phyloP scores from a whole-genome alignment of 2,113 vertebrate species.

The Dascyllus trimaculatus region DNA sequence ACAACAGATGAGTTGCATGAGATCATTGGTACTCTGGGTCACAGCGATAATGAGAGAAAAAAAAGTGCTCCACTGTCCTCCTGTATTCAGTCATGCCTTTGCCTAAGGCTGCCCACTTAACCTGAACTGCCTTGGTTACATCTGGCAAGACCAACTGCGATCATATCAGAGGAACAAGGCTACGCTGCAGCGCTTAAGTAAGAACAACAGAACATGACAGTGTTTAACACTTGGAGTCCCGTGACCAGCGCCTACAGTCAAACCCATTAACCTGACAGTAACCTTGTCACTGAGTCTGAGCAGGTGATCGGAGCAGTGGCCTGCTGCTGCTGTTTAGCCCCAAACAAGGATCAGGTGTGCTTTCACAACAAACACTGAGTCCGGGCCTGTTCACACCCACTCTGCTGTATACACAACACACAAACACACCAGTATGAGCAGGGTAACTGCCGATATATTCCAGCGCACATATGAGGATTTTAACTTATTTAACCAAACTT shows the following conservation, averaged over 20 bases:
- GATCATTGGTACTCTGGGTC: conserved; percentile 21
- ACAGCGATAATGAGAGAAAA: conserved; percentile 51
- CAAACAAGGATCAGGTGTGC: conserved; percentile 70
- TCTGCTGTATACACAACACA: conserved; percentile 70
- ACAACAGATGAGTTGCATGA: conserved; percentile 27
- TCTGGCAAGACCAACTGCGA: conserved; percentile 63
- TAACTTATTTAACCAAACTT: not conserved
- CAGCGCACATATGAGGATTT: not conserved
- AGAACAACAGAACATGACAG: conserved; percentile 50
- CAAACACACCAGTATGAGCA: conserved; percentile 14
- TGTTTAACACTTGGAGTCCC: conserved; percentile 36
- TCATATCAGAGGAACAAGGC: conserved; percentile 59
- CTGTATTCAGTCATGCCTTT: conserved; percentile 63
- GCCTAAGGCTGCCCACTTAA: conserved; percentile 71
- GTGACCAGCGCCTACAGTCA: conserved; percentile 24
- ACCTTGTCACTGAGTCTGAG: conserved; percentile 45
- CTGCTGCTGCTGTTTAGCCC: conserved; percentile 64
- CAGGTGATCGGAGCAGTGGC: conserved; percentile 26
- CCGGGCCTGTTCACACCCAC: conserved; percentile 29
- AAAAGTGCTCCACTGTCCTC: conserved; percentile 47
- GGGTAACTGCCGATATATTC: not conserved
- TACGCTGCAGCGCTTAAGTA: conserved; percentile 25
- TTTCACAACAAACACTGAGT: conserved; percentile 73
- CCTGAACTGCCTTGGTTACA: conserved; percentile 68
- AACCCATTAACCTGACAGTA: conserved; percentile 32